phyloP scores from a whole-genome alignment of 2,888 invertebrate genomes.

The Furcula furcula region DNA sequence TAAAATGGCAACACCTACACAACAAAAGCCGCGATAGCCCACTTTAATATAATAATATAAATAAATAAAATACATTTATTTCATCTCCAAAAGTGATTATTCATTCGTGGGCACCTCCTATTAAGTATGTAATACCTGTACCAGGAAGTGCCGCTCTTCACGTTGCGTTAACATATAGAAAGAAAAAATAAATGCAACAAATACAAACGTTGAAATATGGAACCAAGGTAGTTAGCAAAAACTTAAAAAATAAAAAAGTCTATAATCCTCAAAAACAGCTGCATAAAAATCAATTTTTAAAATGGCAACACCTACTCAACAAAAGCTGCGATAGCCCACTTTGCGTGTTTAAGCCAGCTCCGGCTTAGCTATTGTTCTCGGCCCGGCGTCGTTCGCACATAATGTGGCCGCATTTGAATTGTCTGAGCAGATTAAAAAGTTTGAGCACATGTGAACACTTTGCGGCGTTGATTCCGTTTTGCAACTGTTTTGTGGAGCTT shows the following conservation, averaged over 20 bases:
- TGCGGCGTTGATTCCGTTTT: conserved; percentile 34
- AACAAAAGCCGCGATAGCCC: conserved; percentile 43
- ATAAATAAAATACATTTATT: too few species aligned
- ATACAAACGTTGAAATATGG: too few species aligned
- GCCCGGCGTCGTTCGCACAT: conserved; percentile 43
- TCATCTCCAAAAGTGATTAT: too few species aligned
- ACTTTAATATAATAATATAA: too few species aligned
- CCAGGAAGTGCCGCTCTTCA: too few species aligned
- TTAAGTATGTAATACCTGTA: too few species aligned
- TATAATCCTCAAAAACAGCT: too few species aligned
- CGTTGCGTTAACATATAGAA: too few species aligned
- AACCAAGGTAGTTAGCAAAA: too few species aligned
- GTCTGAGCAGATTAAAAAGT: conserved; percentile 57
- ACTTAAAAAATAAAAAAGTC: too few species aligned
- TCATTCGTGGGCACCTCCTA: too few species aligned
- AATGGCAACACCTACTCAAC: not conserved
- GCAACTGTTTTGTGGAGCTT: not conserved
- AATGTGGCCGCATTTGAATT: conserved; percentile 56
- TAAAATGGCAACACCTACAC: not conserved
- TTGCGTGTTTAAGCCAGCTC: conserved; percentile 49
- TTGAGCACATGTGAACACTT: conserved; percentile 36
- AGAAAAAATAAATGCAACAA: too few species aligned
- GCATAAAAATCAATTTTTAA: conserved; percentile 1
- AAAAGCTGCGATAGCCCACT: conserved; percentile 53
- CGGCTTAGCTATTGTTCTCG: conserved; percentile 53